Conservation (phyloP, 2,888 invertebrate species). For the Melanostoma mellinum region DNA sequence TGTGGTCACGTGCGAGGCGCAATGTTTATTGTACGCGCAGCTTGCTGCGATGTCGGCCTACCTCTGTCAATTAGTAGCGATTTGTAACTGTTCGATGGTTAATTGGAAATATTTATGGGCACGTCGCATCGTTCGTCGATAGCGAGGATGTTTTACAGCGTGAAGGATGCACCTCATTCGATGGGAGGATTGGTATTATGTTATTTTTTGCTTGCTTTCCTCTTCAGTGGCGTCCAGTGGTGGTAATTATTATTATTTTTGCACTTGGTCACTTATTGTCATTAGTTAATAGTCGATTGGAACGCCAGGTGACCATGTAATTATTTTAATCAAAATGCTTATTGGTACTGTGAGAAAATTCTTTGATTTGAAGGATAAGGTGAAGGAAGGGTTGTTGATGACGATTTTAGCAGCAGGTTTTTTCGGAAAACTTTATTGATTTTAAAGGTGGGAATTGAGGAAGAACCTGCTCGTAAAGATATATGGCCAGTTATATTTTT, state of each 20-base stretch:
- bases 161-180: conserved; percentile 54
- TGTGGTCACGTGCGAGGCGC: conserved; percentile 39
- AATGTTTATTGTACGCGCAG: conserved; percentile 41
- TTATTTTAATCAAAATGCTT: conserved; percentile 71
- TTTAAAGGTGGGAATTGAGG: no score
- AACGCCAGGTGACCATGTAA: conserved; percentile 37
- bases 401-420: no score
- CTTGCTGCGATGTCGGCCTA: conserved; percentile 46
- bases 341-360: conserved; percentile 52
- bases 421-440: no score
- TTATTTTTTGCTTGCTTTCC: conserved; percentile 8
- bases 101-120: conserved; percentile 72
- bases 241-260: conserved; percentile 60
- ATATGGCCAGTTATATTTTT: no score
- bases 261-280: conserved; percentile 48
- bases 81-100: conserved; percentile 76
- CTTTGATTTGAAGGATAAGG: neutral
- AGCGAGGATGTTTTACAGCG: conserved; percentile 53
- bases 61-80: conserved; percentile 79
- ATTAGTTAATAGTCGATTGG: conserved; percentile 36
- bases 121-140: conserved; percentile 43
- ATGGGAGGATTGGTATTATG: conserved; percentile 26
- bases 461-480: no score
- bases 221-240: conserved; percentile 1
- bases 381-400: no score